Percentiles rank a stretch among this genome's conserved stretches.
Conservation (phyloP, 1,140 invertebrate species). For the Caenorhabditis latens region DNA sequence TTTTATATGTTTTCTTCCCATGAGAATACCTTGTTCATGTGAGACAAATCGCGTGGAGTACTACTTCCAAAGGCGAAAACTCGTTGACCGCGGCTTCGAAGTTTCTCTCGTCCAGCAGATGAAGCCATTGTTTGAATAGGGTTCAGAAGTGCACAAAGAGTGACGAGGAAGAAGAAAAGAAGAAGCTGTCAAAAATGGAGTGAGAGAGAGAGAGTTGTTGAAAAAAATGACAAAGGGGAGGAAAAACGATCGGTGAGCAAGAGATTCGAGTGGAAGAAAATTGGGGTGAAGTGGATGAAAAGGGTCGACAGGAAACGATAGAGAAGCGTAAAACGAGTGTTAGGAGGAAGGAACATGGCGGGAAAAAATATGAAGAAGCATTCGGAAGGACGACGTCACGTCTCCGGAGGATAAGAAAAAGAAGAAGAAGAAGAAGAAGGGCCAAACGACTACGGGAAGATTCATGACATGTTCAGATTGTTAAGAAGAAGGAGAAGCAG, state of each 20-base stretch:
- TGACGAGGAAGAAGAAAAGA: not conserved
- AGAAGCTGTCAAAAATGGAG: not conserved
- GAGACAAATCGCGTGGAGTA: constrained; percentile 61
- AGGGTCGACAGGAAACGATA: constrained; percentile 2
- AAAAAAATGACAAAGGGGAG: not conserved
- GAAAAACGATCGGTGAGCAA: constrained; percentile 48
- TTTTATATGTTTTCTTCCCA: not conserved
- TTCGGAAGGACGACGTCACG: constrained; percentile 10
- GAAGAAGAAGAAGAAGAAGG: not conserved
- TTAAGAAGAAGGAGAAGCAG: not conserved
- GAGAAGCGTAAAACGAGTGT: not conserved
- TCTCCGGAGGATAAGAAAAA: constrained; percentile 3
- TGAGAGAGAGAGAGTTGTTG: not conserved
- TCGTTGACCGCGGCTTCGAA: constrained; percentile 44
- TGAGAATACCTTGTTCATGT: constrained; percentile 64
- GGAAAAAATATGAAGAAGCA: constrained; percentile 8
- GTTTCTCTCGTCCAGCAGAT: constrained; percentile 58
- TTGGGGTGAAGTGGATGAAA: constrained; percentile 7
- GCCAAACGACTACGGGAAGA: constrained; percentile 20
- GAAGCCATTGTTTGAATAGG: constrained; percentile 53
- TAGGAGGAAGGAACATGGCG: constrained; percentile 6
- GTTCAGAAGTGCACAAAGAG: not conserved
- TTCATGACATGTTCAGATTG: constrained; percentile 38
- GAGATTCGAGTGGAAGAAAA: constrained; percentile 50
- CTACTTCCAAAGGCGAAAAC: constrained; percentile 62